Base-by-base conservation (phyloP, 2,888 invertebrate genomes). In the Darwinula stevensoni region DNA sequence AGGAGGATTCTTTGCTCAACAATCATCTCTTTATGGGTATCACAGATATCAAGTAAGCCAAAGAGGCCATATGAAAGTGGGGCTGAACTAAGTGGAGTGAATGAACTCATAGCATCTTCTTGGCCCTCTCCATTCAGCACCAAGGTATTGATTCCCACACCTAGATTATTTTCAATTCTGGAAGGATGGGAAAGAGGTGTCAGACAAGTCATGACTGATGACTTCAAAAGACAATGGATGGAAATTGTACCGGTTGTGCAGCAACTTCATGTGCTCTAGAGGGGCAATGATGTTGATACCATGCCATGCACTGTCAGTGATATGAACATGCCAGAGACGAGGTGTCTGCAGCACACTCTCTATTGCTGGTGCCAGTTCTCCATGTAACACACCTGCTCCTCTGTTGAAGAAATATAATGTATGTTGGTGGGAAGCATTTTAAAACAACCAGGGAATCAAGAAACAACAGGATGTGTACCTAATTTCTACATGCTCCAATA, bases 31-130 rank as follows among this genome's bases (percentile, higher is more conserved):
- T 97, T 97, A 33, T 72, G 69, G 2, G 86, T 74, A 46, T 88
- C 84, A 50, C 97, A 99, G 40, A 94, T 84, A 41, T 94, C 86
- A 12, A 99, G 67, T 43, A 97, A 55, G 17, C 94, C 86, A 52
- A 86, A 91, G 26, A 86, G 53, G 45, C 80, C 67, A 46, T 86
- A 86, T 0, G 91, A 86, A 6, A 86, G 59, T 44, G 70, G 69
- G 2, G 78, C 54, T 35, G 68, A 63, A 43, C 67, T 69, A 3
- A 88, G 53, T 0, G 88, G 88, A 2, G 64, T 63, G 45, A 86
- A 91, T 39, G 84, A 82, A 9, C 84, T 74, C 45, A 74, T 67
- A 14, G 71, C 70, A 0, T 74, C 70, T 47, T 76, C 75, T 33
- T 76, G 63, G 0, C 78, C 76, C 56, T 91, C 88, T 3, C 88